Percentiles rank a stretch among this genome's conserved stretches.
phyloP scores from a whole-genome alignment of 2,113 vertebrate genomes.

The Oryzias celebensis region DNA sequence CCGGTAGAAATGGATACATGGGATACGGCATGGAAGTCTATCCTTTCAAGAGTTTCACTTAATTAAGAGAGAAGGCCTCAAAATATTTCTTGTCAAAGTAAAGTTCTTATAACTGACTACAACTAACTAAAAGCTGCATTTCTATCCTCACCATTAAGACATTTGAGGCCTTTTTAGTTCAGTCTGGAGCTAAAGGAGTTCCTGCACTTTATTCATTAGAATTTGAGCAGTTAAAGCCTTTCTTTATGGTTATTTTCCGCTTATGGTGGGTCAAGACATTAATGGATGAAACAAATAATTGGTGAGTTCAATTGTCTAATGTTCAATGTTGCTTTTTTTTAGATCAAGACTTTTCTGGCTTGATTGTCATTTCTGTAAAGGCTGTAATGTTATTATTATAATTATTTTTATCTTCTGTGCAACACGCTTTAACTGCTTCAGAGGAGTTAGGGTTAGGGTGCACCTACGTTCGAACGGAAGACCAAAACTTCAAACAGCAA shows the following conservation, averaged over 20 bases:
- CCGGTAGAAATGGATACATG: constrained; percentile 25
- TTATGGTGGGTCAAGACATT: background rate
- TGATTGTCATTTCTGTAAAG: constrained; percentile 63
- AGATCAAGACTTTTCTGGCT: constrained; percentile 41
- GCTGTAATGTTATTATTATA: background rate
- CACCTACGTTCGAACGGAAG: constrained; percentile 43
- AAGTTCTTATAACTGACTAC: too few relatives aligned
- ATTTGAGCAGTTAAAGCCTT: background rate
- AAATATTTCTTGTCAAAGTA: constrained; percentile 34
- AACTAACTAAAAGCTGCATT: too few relatives aligned
- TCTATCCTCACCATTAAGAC: background rate
- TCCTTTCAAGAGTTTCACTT: constrained; percentile 23
- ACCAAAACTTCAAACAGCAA: constrained; percentile 39
- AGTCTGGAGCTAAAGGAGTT: constrained; percentile 7
- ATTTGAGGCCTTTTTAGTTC: constrained; percentile 37
- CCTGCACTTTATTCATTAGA: constrained; percentile 54
- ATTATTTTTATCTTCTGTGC: background rate
- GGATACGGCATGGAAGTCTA: constrained; percentile 9
- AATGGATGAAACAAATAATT: constrained; percentile 3
- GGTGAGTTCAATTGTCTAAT: background rate
- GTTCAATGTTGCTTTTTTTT: background rate
- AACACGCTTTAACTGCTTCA: constrained; percentile 38
- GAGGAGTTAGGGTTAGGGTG: constrained; percentile 1
- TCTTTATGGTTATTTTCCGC: too few relatives aligned
- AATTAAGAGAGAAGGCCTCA: constrained; percentile 50